Evolutionary conservation across 2,113 vertebrate genomes (phyloP), one percentile per base, ranked within the genome.

Genomic region (Dendropsophus ebraccatus): DNA sequence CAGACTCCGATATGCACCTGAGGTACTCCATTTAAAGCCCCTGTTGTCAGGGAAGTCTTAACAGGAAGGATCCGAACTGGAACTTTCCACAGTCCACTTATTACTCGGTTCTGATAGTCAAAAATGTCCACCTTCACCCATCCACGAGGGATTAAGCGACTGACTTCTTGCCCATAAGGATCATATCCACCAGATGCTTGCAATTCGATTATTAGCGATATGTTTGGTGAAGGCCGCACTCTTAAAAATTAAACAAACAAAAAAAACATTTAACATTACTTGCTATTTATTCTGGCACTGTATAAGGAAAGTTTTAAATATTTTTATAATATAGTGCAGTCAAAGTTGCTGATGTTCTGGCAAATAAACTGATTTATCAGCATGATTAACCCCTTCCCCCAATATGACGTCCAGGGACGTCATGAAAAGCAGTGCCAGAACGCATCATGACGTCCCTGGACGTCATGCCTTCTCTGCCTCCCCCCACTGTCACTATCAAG

Each of bases 81-180:
- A 47, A 91, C 58, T 72, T 90, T 92, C 91, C 91, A 92, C 58
- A 88, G 87, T 54, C 91, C 91, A 35, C 89, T 90, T 41, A 91
- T 87, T 2, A 91, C 84, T 75, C 81, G 84, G 82, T 89, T 90
- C 45, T 90, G 90, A 50, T 65, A 74, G 70, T 92, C 90, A 85
- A 92, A 92, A 35, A 90, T 62, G 47, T 89, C 87, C 28, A 90
- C 52, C 56, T 90, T 91, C 32, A 89, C 86, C 91, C 91, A 92
- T 58, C 91, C 91, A 65, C 89, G 79, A 21, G 90, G 88, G 28
- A 89, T 67, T 45, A 90, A 58, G 17, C 87, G 86, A 32, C 67
- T 90, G 79, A 91, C 87, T 87, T 91, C 89, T 72, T 91, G 87
- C 14, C 90, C 90, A 30, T 88, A 89, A 12, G 80, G 74, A 78